Evolutionary conservation across 1,140 invertebrate genomes (phyloP), one percentile per base, ranked within the genome.

Genomic region (Papilio polytes): DNA sequence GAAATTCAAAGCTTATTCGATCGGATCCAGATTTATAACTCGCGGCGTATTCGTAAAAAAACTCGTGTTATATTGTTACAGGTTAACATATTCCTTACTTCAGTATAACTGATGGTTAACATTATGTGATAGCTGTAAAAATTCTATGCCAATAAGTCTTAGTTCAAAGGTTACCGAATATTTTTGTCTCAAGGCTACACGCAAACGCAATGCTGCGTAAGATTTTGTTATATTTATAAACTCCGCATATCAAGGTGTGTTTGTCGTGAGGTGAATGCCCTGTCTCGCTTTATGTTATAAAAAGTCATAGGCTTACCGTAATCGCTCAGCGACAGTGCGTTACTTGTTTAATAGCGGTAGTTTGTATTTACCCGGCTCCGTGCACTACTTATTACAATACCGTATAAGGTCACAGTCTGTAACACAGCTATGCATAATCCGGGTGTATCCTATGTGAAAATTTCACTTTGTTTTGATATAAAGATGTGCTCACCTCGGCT

Each of bases 1-100:
- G 74, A 76, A 76, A 76, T 76, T 76, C 44, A 76, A 76, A 76
- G 74, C 74, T 76, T 51, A 51, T 76, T 76, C 74, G 74, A 76
- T 76, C 74, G 74, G 74, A 48, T 48, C 74, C 74, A 48, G 74
- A 46, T 76, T 76, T 76, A 76, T 76, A 76, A 51, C 74, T 76
- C 22, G 48, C 22, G 10, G 41, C 46, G 44, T 48, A 15, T 51
- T 53, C 46, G 41, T 6, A 44, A 73, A 73, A 70, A 70, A 70
- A 18, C n/a, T 70, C 63, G 26, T 31, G 63, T 66, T 66, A 66
- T 66, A 70, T 70, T 70, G 63, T 70, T 70, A 70, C 63, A 70
- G 63, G 10, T 70, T 63, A 63, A 26, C 22, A 13, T 70, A 66
- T 31, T 31, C 9, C 2, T 26, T 63, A 63, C 26, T 66, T 15